Evolutionary conservation across 2,797 vertebrate species (phyloP), one percentile per base, ranked within the genome.

Genomic region (Eulemur rubriventer): DNA sequence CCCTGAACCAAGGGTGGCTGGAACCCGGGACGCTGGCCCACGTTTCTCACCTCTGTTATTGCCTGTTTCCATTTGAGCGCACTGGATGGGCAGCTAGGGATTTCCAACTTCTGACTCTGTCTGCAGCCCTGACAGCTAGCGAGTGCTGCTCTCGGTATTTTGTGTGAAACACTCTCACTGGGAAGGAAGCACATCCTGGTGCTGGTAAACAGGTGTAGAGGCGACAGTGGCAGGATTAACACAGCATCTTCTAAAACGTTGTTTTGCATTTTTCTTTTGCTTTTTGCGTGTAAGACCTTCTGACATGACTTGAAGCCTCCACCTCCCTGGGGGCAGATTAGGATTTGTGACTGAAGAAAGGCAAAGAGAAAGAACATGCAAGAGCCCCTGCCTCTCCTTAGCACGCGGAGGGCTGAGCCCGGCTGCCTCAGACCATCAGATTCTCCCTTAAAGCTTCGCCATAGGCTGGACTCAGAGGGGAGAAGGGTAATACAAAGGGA

Each of bases 21-120:
- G 46, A 26, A 0, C 18, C 13, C 0, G 10, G 1, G 18, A 2
- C 13, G 38, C 14, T 41, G 46, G 7, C 30, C 13, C 20, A 30
- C 18, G 3, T 33, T 24, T 57, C 41, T 89, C 38, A 0, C 33
- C 2, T 41, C 24, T 10, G 0, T 80, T 41, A 30, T 33, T 38
- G 33, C 17, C 7, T 3, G 6, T 28, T 50, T 92, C 13, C 22
- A 4, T 20, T 24, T 26, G 6, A 10, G 22, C 43, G 1, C 13
- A 6, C 26, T 16, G 12, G 26, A 33, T 14, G 50, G 38, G 6
- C 20, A 57, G 41, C 35, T 82, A 43, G 11, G 90, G 3, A 18
- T 65, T 73, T 81, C 28, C 6, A 52, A 7, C 9, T 26, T 69
- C 18, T 43, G 33, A 16, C 28, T 78, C 30, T 48, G 86, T 43